Evolutionary conservation across 2,113 vertebrate genomes (phyloP), one percentile per base, ranked within the genome.

Genomic region (Oncorhynchus nerka): DNA sequence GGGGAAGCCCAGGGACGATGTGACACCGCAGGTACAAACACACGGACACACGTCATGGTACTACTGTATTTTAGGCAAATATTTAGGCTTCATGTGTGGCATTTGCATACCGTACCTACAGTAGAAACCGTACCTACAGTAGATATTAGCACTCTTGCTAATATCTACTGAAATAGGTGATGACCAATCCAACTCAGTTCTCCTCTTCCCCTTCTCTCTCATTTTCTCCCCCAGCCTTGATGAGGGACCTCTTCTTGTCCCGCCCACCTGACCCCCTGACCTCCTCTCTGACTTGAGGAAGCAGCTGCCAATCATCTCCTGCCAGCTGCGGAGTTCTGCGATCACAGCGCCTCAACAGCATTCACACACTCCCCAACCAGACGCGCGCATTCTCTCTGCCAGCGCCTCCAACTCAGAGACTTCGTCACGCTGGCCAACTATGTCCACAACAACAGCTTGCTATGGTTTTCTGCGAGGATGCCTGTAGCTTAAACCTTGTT

Each of bases 21-120:
- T 74, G 87, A 93, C 20, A 86, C 89, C n/a, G 73, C 87, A 90
- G 89, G 93, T 94, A 77, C 3, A 13, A 68, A 61, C 26, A 4
- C n/a, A 34, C 4, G 3, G 62, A 61, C 26, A 8, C 15, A 26
- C 4, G 12, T 55, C 51, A 16, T 55, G 51, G 13, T 19, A 55
- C 16, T 55, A 15, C 51, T 55, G 51, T 19, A 16, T 55, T 16
- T 19, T 55, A 15, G 49, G 15, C 49, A 51, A 51, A 16, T 15
- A 51, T 13, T 16, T 16, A 51, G 49, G 51, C 16, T 55, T 55
- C 15, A 19, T 55, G 15, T 55, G 15, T 16, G 51, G 51, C 16
- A 19, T 55, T 55, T 15, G 12, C 51, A 19, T 55, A 55, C 51
- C 5, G 51, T 19, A 19, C 16, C 51, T 55, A 16, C 51, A 26